Conservation (phyloP, 1,140 invertebrate species). For the Apolygus lucorum region DNA sequence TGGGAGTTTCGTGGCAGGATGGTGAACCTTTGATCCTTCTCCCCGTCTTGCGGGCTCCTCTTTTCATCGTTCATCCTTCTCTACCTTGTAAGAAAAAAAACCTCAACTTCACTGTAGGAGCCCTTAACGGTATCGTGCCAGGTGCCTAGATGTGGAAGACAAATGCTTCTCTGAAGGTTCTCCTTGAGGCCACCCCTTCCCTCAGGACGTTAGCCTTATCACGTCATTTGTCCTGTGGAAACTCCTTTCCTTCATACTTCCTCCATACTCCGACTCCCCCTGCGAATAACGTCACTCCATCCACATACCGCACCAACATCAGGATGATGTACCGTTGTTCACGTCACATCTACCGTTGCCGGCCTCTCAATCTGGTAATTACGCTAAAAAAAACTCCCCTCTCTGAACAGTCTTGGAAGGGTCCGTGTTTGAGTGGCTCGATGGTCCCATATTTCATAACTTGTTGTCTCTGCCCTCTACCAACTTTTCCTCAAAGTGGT, state of each 20-base stretch:
- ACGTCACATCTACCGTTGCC: neutral
- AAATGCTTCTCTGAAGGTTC: neutral
- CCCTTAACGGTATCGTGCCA: too few relatives aligned
- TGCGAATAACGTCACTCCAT: too few relatives aligned
- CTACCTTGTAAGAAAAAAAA: too few relatives aligned
- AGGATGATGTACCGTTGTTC: neutral
- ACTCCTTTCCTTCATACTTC: neutral
- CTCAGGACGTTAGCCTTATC: neutral
- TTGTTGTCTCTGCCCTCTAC: neutral
- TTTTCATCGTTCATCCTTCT: too few relatives aligned
- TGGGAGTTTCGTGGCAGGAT: neutral
- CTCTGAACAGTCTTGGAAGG: too few relatives aligned
- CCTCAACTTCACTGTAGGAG: too few relatives aligned
- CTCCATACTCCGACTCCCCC: neutral
- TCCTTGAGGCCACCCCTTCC: too few relatives aligned
- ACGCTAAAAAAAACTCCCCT: neutral
- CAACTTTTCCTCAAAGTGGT: too few relatives aligned
- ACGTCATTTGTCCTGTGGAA: neutral
- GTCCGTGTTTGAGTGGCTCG: too few relatives aligned
- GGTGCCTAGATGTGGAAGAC: neutral
- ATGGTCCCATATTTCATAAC: neutral
- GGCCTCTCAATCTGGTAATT: neutral
- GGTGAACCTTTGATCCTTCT: neutral
- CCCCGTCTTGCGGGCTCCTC: neutral
- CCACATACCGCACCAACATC: too few relatives aligned